Evolutionary conservation across 2,113 vertebrate species (phyloP).

Genomic region (Monarcha castaneiventris): DNA sequence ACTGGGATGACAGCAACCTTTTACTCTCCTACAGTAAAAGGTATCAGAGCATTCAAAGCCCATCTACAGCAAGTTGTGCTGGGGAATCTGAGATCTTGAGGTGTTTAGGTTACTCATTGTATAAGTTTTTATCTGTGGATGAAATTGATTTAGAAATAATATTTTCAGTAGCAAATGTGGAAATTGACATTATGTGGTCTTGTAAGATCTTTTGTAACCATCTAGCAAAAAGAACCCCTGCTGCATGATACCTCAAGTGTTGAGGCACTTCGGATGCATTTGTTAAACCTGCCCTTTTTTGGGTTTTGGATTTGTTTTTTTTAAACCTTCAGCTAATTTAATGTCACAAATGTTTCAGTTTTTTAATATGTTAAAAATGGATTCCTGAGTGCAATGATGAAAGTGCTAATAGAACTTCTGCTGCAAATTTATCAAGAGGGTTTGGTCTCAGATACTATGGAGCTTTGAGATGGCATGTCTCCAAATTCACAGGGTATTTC

Average conservation of each 20-base stretch:
- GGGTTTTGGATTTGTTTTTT: not conserved
- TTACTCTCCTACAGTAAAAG: not conserved
- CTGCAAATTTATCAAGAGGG: not conserved
- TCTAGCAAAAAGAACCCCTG: rapidly evolving
- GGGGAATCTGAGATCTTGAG: not conserved
- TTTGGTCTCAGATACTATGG: not conserved
- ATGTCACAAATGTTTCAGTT: not conserved
- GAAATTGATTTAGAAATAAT: not conserved
- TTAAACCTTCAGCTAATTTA: not conserved
- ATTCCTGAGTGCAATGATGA: not conserved
- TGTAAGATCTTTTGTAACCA: not conserved
- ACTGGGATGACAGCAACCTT: not conserved
- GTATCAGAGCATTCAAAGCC: not conserved
- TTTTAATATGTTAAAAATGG: not conserved
- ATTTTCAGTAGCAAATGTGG: not conserved
- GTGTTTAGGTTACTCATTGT: not conserved
- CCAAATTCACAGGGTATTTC: not conserved
- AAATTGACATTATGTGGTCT: not conserved
- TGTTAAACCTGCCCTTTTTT: not conserved
- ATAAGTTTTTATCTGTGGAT: not conserved
- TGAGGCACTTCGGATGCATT: not conserved
- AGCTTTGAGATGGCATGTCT: not conserved
- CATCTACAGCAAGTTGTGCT: not conserved
- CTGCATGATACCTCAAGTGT: rapidly evolving
- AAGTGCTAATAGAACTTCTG: not conserved